Conservation (phyloP, 2,797 vertebrate genomes). For the Hippocampus kuda region DNA sequence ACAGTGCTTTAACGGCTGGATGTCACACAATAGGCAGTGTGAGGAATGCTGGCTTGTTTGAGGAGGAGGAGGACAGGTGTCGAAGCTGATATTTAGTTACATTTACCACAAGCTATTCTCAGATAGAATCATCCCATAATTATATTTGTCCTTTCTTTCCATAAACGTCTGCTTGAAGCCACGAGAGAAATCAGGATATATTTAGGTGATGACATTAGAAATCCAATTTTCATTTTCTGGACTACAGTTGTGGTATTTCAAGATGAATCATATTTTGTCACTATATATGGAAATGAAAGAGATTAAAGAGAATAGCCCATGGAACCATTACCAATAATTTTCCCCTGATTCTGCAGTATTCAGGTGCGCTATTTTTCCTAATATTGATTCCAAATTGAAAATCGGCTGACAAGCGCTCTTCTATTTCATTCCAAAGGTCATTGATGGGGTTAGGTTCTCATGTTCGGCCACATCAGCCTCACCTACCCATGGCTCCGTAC, state of each 20-base stretch:
- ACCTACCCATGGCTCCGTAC: background rate
- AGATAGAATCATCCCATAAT: slow-evolving; percentile 6
- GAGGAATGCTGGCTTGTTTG: slow-evolving; percentile 8
- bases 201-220: background rate
- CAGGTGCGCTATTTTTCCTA: background rate
- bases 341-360: background rate
- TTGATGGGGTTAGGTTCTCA: background rate
- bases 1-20: slow-evolving; percentile 6
- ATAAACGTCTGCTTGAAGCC: slow-evolving; percentile 5
- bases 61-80: slow-evolving; percentile 2
- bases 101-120: slow-evolving; percentile 3
- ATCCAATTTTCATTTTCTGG: background rate
- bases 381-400: background rate
- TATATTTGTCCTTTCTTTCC: slow-evolving; percentile 8
- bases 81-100: slow-evolving; percentile 21
- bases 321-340: background rate
- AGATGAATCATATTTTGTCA: background rate
- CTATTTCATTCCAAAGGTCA: background rate
- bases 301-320: background rate
- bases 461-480: background rate
- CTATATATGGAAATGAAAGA: background rate
- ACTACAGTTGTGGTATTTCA: background rate
- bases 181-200: background rate
- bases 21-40: background rate
- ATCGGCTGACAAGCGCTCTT: background rate